A percentile compares a stretch with the other conserved stretches of the same genome.
Conservation (phyloP, 2,113 vertebrate genomes). For the Ctenomys sociabilis region DNA sequence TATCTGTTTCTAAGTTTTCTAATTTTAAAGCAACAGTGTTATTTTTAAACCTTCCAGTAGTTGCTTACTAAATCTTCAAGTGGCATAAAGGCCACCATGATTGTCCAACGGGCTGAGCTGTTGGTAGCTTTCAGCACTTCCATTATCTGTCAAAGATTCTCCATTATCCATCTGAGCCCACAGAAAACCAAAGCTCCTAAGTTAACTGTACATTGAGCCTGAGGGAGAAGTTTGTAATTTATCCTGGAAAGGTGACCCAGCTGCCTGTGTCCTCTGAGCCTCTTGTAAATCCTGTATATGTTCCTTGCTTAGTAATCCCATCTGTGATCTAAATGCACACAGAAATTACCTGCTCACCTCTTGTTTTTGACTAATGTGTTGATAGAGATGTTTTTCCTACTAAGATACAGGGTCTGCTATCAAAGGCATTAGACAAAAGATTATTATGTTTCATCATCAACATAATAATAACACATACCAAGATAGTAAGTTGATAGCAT, state of each 20-base stretch:
- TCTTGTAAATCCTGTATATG: constrained; percentile 58
- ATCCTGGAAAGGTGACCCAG: constrained; percentile 55
- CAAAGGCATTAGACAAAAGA: constrained; percentile 37
- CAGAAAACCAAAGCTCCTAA: constrained; percentile 45
- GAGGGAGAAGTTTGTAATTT: constrained; percentile 26
- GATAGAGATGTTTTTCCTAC: not conserved
- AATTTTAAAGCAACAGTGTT: not conserved
- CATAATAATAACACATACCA: constrained; percentile 21
- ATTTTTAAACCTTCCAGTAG: constrained; percentile 15
- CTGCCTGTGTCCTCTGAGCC: not conserved
- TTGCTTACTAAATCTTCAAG: constrained; percentile 51
- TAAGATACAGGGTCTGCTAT: constrained; percentile 3
- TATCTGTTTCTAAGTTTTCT: not conserved
- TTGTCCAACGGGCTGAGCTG: constrained; percentile 39
- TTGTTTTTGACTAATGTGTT: constrained; percentile 37
- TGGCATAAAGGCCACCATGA: constrained; percentile 43
- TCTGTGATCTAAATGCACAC: constrained; percentile 61
- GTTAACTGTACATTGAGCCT: constrained; percentile 50
- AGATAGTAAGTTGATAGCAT: constrained; percentile 41
- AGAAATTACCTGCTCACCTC: constrained; percentile 24
- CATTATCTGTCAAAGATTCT: constrained; percentile 58
- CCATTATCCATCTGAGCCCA: constrained; percentile 38
- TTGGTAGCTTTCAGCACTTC: constrained; percentile 27
- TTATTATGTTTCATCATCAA: constrained; percentile 13
- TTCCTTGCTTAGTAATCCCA: constrained; percentile 40